Evolutionary conservation across 2,113 vertebrate genomes (phyloP).

Genomic region (Oncorhynchus clarkii): DNA sequence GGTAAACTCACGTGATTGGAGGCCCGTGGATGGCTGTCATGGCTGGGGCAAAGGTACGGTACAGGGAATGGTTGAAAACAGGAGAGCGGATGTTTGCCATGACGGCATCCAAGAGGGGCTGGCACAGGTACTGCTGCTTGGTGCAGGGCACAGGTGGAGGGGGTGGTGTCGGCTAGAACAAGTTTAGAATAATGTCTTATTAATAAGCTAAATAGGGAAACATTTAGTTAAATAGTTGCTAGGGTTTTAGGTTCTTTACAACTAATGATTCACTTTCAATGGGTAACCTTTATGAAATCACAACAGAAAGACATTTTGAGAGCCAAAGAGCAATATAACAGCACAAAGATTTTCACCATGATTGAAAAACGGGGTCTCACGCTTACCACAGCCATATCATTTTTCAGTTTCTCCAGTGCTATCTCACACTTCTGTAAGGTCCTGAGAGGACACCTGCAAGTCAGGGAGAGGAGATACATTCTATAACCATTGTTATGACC

Average conservation of each 20-base stretch:
- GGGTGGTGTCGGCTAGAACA: slow-evolving; percentile 87
- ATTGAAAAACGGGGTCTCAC: not conserved
- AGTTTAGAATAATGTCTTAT: not conserved
- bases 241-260: no score
- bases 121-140: slow-evolving; percentile 95
- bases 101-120: slow-evolving; percentile 91
- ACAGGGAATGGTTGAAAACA: slow-evolving; percentile 95
- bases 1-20: slow-evolving; percentile 78
- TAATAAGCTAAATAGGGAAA: no score
- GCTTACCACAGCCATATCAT: slow-evolving; percentile 96
- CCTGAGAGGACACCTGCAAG: slow-evolving; percentile 87
- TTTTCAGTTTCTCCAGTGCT: slow-evolving; percentile 95
- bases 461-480: not conserved
- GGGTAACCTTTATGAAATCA: not conserved
- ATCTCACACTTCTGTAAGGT: slow-evolving; percentile 98
- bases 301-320: not conserved
- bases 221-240: no score
- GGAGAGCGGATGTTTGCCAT: slow-evolving; percentile 94
- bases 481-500: not conserved
- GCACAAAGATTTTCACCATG: not conserved
- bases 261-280: not conserved
- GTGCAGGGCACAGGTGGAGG: slow-evolving; percentile 86
- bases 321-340: not conserved
- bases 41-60: slow-evolving; percentile 92
- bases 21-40: slow-evolving; percentile 95